These are phyloP conservation scores for Hetaerina titia DNA, from an alignment of 2,888 invertebrate species.

Conservation along the genomic window DNA sequence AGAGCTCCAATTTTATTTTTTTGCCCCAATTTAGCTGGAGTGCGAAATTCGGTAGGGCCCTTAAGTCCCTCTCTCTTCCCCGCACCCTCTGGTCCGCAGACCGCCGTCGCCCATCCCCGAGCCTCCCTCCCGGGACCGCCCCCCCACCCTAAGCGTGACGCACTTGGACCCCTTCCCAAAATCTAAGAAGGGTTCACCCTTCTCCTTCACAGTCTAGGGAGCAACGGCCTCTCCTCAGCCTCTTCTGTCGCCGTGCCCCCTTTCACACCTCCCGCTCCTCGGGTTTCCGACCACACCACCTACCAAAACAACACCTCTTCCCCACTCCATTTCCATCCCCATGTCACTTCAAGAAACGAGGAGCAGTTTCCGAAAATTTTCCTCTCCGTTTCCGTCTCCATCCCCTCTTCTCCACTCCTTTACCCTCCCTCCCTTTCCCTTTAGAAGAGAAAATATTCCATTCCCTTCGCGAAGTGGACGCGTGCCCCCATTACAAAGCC, in stretches of 20 bases:
- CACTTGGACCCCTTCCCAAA: conserved; percentile 61
- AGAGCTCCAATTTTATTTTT: neutral
- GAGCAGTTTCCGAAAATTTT: neutral
- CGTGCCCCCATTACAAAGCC: neutral
- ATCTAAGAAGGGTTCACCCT: conserved; percentile 20
- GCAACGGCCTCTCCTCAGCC: neutral
- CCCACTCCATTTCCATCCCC: neutral
- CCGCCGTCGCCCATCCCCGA: neutral
- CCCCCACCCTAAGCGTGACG: neutral
- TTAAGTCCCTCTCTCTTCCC: neutral
- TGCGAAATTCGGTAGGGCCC: too few species aligned
- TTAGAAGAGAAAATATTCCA: neutral
- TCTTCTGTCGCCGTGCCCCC: neutral
- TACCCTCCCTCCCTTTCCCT: neutral
- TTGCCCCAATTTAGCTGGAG: neutral
- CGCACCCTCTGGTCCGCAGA: neutral
- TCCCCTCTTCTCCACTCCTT: neutral
- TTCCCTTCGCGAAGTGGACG: neutral
- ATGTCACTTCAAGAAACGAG: neutral
- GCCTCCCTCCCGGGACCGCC: neutral
- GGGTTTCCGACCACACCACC: neutral
- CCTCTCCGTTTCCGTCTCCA: neutral
- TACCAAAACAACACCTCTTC: neutral
- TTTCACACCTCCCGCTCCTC: neutral
- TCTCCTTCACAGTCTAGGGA: conserved; percentile 1